Percentiles rank a stretch among this genome's conserved stretches.
These are phyloP conservation scores for Amyelois transitella DNA, from an alignment of 1,140 invertebrate genomes.

Conservation along the genomic window DNA sequence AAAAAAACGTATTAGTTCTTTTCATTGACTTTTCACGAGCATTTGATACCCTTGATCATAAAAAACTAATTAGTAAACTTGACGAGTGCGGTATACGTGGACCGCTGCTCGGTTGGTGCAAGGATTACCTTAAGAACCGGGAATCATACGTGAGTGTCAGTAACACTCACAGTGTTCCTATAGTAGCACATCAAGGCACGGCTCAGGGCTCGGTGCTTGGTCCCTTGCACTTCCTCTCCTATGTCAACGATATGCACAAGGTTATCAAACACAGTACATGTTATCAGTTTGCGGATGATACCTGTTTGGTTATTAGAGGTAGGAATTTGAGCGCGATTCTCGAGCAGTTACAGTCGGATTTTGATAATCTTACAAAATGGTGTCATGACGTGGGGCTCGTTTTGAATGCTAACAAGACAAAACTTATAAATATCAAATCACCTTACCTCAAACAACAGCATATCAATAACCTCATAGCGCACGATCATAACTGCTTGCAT, in stretches of 20 bases:
- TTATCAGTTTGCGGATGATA: background rate
- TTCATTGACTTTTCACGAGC: no score
- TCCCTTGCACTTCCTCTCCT: no score
- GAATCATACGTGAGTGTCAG: background rate
- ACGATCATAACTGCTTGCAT: slow-evolving; percentile 19
- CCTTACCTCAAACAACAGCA: slow-evolving; percentile 7
- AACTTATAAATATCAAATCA: slow-evolving; percentile 18
- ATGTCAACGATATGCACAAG: background rate
- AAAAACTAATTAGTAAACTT: background rate
- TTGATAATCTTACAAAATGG: background rate
- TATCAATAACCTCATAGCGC: slow-evolving; percentile 7
- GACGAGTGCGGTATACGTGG: background rate
- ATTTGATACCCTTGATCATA: background rate
- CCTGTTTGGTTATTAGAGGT: background rate
- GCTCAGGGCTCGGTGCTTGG: slow-evolving; percentile 1
- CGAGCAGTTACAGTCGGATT: background rate
- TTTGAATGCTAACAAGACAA: slow-evolving; percentile 3
- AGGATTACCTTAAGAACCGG: background rate
- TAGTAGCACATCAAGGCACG: background rate
- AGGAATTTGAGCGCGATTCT: background rate
- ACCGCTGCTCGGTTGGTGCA: background rate
- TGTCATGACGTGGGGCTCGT: background rate
- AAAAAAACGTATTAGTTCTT: no score
- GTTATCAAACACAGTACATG: background rate
- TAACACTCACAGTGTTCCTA: background rate